These are phyloP conservation scores for Helicolenus hilgendorfi DNA, from an alignment of 2,797 vertebrate genomes.

Conservation along the genomic window DNA sequence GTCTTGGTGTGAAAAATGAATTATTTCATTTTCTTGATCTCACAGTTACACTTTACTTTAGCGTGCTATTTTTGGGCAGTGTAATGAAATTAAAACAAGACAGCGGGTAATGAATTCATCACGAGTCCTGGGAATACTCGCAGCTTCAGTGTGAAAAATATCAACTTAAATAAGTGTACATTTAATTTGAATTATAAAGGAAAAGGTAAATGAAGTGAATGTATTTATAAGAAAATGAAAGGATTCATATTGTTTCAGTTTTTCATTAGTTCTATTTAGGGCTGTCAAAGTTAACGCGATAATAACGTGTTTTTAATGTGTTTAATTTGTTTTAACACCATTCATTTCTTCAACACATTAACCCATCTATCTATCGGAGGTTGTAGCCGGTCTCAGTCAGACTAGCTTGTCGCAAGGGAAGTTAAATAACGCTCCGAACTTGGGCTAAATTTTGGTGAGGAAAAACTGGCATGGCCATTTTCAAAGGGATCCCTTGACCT, in stretches of 20 bases:
- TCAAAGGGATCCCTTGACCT: too few species aligned
- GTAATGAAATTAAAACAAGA: neutral
- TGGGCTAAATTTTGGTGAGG: too few species aligned
- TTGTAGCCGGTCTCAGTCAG: too few species aligned
- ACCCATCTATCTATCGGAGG: too few species aligned
- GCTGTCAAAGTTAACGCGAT: too few species aligned
- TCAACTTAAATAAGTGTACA: neutral
- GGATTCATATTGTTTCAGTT: neutral
- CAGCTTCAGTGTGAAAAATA: neutral
- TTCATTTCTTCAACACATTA: too few species aligned
- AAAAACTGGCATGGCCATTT: too few species aligned
- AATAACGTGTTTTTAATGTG: too few species aligned
- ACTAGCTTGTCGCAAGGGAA: too few species aligned
- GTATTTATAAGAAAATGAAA: neutral
- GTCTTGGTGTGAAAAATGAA: conserved; percentile 8
- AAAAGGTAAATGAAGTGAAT: neutral
- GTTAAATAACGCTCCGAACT: too few species aligned
- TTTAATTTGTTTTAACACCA: too few species aligned
- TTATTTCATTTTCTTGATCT: neutral
- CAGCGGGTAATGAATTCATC: conserved; percentile 1
- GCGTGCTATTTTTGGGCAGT: neutral
- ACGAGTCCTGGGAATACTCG: neutral
- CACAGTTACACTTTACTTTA: neutral
- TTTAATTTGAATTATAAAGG: neutral
- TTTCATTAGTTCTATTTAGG: neutral